Conservation (phyloP, 2,797 vertebrate genomes). For the Leucoraja ocellata region DNA sequence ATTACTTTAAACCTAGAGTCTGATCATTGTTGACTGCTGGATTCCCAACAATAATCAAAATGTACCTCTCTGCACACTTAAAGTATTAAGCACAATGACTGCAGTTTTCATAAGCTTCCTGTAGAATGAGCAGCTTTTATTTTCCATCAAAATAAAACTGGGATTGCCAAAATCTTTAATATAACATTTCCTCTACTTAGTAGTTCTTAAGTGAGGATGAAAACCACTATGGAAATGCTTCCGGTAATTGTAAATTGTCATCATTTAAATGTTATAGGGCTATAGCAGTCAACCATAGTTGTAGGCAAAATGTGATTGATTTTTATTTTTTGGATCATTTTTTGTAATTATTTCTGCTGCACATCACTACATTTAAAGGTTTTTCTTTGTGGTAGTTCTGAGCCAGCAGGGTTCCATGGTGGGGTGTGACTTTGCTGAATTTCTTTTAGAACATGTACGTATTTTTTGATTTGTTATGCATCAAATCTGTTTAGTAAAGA, state of each 20-base stretch:
- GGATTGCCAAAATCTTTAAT: background rate
- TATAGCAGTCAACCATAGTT: background rate
- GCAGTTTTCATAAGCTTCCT: slow-evolving; percentile 17
- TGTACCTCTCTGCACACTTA: slow-evolving; percentile 10
- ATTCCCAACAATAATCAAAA: slow-evolving; percentile 8
- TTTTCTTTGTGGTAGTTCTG: background rate
- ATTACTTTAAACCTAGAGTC: background rate
- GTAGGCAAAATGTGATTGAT: background rate
- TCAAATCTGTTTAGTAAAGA: slow-evolving; percentile 40
- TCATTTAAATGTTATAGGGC: background rate
- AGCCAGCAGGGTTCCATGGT: slow-evolving; percentile 23
- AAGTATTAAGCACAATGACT: slow-evolving; percentile 23
- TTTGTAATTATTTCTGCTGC: too few species aligned
- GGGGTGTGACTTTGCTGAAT: background rate
- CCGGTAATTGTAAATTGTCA: background rate
- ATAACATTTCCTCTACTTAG: slow-evolving; percentile 4
- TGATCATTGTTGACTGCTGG: background rate
- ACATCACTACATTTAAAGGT: background rate
- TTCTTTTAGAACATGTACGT: background rate
- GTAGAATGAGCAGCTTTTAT: background rate
- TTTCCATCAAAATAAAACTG: slow-evolving; percentile 12
- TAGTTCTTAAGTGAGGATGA: background rate
- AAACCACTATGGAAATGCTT: background rate
- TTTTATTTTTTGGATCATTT: background rate
- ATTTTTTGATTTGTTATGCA: slow-evolving; percentile 35